These are phyloP conservation scores for Drosophila cognata DNA, from an alignment of 2,888 invertebrate species.

Conservation along the genomic window DNA sequence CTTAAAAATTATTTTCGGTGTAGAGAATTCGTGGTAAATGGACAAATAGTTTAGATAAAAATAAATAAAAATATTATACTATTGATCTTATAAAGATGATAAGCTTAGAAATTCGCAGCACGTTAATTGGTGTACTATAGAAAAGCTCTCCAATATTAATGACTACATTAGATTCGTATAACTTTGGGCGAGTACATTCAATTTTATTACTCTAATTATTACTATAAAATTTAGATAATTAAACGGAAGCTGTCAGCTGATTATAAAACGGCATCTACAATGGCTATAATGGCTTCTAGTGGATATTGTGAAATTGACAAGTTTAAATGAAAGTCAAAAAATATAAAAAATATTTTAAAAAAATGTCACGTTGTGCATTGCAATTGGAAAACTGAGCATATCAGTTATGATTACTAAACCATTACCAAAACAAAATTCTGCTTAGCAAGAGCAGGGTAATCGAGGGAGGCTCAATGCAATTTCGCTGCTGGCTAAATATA, in stretches of 20 bases:
- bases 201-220: neutral
- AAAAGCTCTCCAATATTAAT: neutral
- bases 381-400: neutral
- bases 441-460: neutral
- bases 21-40: neutral
- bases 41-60: neutral
- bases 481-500: constrained; percentile 11
- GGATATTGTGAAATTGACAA: constrained; percentile 20
- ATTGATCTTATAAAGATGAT: neutral
- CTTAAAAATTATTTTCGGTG: neutral
- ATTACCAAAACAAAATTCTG: neutral
- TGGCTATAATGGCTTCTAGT: neutral
- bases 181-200: neutral
- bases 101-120: neutral
- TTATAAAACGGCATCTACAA: constrained; percentile 6
- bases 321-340: constrained; percentile 16
- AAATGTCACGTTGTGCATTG: constrained; percentile 5
- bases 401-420: neutral
- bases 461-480: neutral
- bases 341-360: neutral
- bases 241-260: constrained; percentile 7
- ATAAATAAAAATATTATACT: neutral
- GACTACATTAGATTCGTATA: constrained; percentile 4
- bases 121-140: neutral
- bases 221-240: constrained; percentile 5